Percentiles rank a stretch among this genome's conserved stretches.
Evolutionary conservation across 2,113 vertebrate genomes (phyloP).

Genomic region (Gallinago undulata): DNA sequence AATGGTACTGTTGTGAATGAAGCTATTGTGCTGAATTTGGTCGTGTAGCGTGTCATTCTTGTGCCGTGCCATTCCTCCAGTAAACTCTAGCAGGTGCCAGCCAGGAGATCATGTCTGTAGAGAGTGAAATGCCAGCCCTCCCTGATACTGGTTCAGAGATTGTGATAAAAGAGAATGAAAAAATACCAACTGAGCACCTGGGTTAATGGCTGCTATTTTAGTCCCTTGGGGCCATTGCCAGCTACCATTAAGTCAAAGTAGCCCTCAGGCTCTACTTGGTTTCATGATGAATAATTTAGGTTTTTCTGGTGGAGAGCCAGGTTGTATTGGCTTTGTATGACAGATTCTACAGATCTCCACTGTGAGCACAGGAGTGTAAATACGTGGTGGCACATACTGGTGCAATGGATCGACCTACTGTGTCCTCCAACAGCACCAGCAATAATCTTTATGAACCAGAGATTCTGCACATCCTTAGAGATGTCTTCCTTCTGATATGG

Average conservation of each 20-base stretch:
- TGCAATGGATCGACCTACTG: not conserved
- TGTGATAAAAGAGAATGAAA: slow-evolving; percentile 17
- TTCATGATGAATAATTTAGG: slow-evolving; percentile 55
- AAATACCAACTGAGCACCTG: not conserved
- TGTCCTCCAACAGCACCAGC: not conserved
- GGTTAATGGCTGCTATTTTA: slow-evolving; percentile 44
- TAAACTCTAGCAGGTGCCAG: not conserved
- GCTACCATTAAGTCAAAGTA: slow-evolving; percentile 52
- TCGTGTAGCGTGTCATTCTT: not conserved
- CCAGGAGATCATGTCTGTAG: not conserved
- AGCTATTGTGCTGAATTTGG: not conserved
- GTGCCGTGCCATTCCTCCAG: not conserved
- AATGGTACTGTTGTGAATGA: not conserved
- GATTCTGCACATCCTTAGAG: not conserved
- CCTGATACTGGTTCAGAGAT: not conserved
- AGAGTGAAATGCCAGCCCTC: not conserved
- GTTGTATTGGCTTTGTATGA: not conserved
- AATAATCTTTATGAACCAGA: not conserved
- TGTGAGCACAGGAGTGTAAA: not conserved
- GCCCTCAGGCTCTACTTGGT: slow-evolving; percentile 47
- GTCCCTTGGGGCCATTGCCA: slow-evolving; percentile 28
- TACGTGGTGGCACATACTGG: not conserved
- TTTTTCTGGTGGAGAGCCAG: slow-evolving; percentile 30
- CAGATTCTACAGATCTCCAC: not conserved
- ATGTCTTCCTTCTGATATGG: not conserved